Evolutionary conservation across 2,797 vertebrate genomes (phyloP).

Genomic region (Sebastes goodei): DNA sequence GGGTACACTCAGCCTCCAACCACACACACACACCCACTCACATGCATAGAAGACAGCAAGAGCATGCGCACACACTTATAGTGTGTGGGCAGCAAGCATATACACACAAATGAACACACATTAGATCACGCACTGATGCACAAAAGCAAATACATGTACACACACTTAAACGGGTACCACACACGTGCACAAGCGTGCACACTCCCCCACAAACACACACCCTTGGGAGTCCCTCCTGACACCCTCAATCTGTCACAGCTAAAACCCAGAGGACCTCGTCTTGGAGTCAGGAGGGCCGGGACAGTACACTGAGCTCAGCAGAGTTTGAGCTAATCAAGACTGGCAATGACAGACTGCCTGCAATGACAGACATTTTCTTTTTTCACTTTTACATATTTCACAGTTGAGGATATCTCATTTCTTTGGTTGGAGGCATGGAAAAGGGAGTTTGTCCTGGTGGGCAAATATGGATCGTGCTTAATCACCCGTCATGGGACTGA

Average conservation of each 20-base stretch:
- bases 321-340: slow-evolving; percentile 69
- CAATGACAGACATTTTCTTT: slow-evolving; percentile 55
- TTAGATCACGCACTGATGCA: slow-evolving; percentile 39
- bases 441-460: slow-evolving; percentile 39
- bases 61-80: not conserved
- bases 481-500: slow-evolving; percentile 41
- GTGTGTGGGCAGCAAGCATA: not conserved
- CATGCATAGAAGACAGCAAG: not conserved
- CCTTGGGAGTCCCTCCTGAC: slow-evolving; percentile 69
- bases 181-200: not conserved
- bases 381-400: slow-evolving; percentile 61
- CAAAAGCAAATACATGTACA: slow-evolving; percentile 37
- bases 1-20: slow-evolving; percentile 48
- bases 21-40: not conserved
- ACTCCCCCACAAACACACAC: slow-evolving; percentile 19
- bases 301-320: slow-evolving; percentile 65
- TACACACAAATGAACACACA: slow-evolving; percentile 25
- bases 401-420: slow-evolving; percentile 55
- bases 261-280: slow-evolving; percentile 68
- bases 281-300: slow-evolving; percentile 60
- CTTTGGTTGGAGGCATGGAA: slow-evolving; percentile 49
- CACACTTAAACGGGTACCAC: slow-evolving; percentile 25
- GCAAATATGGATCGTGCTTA: slow-evolving; percentile 38
- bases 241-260: slow-evolving; percentile 79
- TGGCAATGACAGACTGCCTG: slow-evolving; percentile 73